Evolutionary conservation across 2,113 vertebrate genomes (phyloP), one percentile per base, ranked within the genome.

Genomic region (Vulpes lagopus): DNA sequence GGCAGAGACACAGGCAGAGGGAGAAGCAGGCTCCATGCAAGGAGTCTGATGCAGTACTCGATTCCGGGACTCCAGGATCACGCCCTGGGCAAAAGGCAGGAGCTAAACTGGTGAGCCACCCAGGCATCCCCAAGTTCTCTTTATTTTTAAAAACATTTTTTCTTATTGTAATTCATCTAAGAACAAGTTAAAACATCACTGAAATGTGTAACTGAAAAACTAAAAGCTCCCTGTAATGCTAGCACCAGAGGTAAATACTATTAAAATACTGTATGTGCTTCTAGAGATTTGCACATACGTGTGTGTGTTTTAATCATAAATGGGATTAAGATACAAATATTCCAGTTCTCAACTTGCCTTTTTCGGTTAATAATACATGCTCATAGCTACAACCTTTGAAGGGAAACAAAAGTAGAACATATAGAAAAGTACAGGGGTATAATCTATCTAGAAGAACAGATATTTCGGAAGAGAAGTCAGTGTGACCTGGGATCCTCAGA

Each of bases 361-460:
- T 94, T 93, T 95, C 38, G 51, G 2, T 93, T 71, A 69, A 55
- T 93, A 79, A 69, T 93, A 57, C 30, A 53, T 95, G 76, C 55
- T 23, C 17, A 0, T 19, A 95, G 17, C 57, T 89, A 2, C 60
- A 53, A 6, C 88, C 73, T 91, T 69, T 78, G 67, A 76, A 35
- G 30, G 62, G 49, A 82, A 69, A 80, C 69, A 83, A 73, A 91
- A 85, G 49, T 59, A 89, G 51, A 53, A 25, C 12, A n/a, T 30
- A 43, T 8, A 35, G 76, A 27, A 35, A 91, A 81, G 32, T 91
- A 4, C 16, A n/a, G 83, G 62, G 32, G 1, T 43, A 16, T 78
- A 32, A 79, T 55, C 6, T 69, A 32, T 43, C 49, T 35, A 38
- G 57, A 78, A 94, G 30, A 87, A 69, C 8, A 43, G 17, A 55